These are phyloP conservation scores for Drosophila kambysellisi DNA, from an alignment of 2,888 invertebrate species.

Conservation along the genomic window DNA sequence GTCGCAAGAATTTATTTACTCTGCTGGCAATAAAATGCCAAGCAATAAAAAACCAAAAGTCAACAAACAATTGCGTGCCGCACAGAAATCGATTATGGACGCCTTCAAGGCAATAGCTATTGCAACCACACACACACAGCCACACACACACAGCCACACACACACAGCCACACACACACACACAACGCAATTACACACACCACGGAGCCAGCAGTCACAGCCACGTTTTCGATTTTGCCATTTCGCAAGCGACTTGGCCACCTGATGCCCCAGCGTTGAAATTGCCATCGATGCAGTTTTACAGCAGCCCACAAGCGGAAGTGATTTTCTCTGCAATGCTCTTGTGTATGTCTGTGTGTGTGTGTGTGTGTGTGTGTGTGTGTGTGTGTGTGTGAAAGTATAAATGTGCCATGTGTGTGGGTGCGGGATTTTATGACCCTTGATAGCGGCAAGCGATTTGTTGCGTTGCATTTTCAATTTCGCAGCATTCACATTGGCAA, in stretches of 20 bases:
- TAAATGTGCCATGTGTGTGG: conserved; percentile 17
- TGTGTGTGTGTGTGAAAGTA: conserved; percentile 12
- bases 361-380: conserved; percentile 24
- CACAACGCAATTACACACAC: background rate
- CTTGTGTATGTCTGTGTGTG: conserved; percentile 34
- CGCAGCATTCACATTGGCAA: conserved; percentile 65
- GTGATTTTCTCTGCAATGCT: conserved; percentile 67
- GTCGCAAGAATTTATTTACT: conserved; percentile 42
- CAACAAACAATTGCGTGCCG: conserved; percentile 72
- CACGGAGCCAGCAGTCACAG: conserved; percentile 4
- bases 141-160: background rate
- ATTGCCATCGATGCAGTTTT: conserved; percentile 72
- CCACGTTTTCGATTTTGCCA: conserved; percentile 75
- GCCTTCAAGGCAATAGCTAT: conserved; percentile 55
- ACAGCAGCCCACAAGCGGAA: conserved; percentile 64
- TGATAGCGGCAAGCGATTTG: conserved; percentile 78
- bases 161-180: background rate
- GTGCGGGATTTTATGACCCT: conserved; percentile 72
- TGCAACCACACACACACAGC: background rate
- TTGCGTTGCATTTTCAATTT: conserved; percentile 79
- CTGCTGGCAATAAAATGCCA: conserved; percentile 66
- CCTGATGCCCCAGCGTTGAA: conserved; percentile 66
- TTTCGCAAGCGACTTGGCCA: conserved; percentile 69
- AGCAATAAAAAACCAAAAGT: conserved; percentile 82
- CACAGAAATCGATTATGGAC: conserved; percentile 73